Evolutionary conservation across 2,797 vertebrate genomes (phyloP).

Genomic region (Pempheris klunzingeri): DNA sequence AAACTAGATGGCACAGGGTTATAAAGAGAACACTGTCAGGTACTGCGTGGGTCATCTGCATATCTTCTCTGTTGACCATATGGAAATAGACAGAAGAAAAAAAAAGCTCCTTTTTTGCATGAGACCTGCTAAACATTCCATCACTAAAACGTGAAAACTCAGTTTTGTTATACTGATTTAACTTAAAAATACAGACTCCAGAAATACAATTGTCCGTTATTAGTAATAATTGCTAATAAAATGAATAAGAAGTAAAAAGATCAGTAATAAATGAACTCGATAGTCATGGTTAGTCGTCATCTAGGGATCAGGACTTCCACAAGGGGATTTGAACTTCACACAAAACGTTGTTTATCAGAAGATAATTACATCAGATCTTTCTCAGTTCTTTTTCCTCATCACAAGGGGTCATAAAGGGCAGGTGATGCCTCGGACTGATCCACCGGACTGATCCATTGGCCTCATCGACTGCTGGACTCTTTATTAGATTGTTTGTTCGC

Average conservation of each 20-base stretch:
- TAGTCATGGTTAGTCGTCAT: no score
- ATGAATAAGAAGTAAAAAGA: neutral
- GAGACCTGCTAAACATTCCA: neutral
- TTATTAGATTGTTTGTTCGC: no score
- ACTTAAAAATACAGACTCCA: neutral
- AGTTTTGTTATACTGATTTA: neutral
- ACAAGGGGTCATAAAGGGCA: no score
- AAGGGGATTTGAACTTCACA: neutral
- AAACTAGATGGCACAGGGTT: neutral
- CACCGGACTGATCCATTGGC: no score
- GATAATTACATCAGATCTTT: neutral
- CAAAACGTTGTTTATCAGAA: neutral
- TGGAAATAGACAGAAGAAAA: conserved; percentile 40
- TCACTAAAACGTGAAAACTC: neutral
- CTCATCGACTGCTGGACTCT: no score
- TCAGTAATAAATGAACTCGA: no score
- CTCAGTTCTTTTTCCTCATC: neutral
- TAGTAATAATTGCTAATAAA: neutral
- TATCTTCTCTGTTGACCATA: conserved; percentile 32
- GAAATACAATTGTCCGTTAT: neutral
- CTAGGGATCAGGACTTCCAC: neutral
- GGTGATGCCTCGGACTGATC: no score
- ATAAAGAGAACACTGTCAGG: conserved; percentile 23
- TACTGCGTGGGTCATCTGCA: conserved; percentile 22
- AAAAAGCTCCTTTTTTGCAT: neutral